Base-by-base conservation (phyloP, 2,113 vertebrate species). In the Boulengerochromis microlepis region DNA sequence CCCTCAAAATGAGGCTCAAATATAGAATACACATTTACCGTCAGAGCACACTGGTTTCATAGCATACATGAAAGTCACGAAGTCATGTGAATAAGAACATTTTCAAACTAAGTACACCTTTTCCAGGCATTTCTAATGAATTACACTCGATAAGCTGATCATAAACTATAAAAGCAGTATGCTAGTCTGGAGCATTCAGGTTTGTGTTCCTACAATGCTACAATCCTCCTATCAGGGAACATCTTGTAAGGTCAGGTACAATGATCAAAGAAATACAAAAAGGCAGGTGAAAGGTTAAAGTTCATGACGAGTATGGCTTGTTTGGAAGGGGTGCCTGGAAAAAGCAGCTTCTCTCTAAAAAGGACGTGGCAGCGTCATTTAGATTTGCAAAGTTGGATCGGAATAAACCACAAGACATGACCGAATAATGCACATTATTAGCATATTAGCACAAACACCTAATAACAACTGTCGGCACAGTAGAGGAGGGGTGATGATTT, bases 301-400 rank as follows among this genome's bases (percentile, higher is more conserved):
- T 38, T 66, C 33, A 66, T 38, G 10, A 2, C 0, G 1, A 1
- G 33, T 38, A 66, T 38, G 61, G 33, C 33, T 66, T 66, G 31
- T n/a, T 35, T 66, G 61, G 61, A 66, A 66, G 31, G 59, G 61
- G 61, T 66, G 10, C 6, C 10, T 66, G 10, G 18, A 66, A n/a
- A 38, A 38, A 35, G 18, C 18, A 35, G 33, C 59, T 33, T 19
- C 15, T 64, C 0, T 61, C 0, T 0, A 61, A 61, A 61, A 61
- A 19, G 16, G 9, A 61, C 1, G 0, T 3, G 29, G 59, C 59
- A 19, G 59, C 3, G 1, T 64, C 4, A 0, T 35, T 66, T 12
- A 66, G 18, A 66, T 64, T 35, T n/a, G 59, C 59, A 35, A n/a
- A 64, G 59, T 66, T n/a, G 6, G 0, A 64, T 69, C 1, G 0